Percentiles rank a stretch among this genome's conserved stretches.
Evolutionary conservation across 1,140 invertebrate genomes (phyloP).

Genomic region (Cephus cinctus): DNA sequence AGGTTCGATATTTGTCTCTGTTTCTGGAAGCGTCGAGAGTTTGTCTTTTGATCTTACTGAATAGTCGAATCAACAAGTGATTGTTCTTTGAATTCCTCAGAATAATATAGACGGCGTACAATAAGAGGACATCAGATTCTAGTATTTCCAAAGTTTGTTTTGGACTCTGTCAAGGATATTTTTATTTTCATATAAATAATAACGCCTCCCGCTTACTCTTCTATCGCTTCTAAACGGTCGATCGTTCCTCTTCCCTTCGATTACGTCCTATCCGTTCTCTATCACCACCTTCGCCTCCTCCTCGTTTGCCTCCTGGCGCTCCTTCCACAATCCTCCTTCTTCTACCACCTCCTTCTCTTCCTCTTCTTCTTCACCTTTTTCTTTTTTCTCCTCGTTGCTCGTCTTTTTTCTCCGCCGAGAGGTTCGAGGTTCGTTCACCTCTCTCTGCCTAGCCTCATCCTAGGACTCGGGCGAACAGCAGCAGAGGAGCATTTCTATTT

Average conservation of each 20-base stretch:
- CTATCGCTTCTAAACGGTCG: slow-evolving; percentile 37
- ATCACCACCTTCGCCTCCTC: slow-evolving; percentile 7
- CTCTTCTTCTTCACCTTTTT: slow-evolving; percentile 13
- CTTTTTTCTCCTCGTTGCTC: slow-evolving; percentile 10
- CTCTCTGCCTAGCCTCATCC: slow-evolving; percentile 12
- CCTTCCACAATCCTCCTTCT: neutral
- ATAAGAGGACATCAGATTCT: too few species aligned
- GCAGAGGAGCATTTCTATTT: neutral
- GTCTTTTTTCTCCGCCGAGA: slow-evolving; percentile 1
- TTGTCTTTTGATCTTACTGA: too few species aligned
- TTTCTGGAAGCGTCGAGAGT: too few species aligned
- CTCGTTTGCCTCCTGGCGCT: slow-evolving; percentile 2
- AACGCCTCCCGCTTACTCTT: too few species aligned
- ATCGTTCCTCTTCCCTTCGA: too few species aligned
- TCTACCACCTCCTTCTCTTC: slow-evolving; percentile 6
- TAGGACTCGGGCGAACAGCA: slow-evolving; percentile 6
- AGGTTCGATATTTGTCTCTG: slow-evolving; percentile 8
- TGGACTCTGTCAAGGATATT: too few species aligned
- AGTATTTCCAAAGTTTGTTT: too few species aligned
- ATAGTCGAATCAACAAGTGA: too few species aligned
- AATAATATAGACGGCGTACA: too few species aligned
- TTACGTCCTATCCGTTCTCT: neutral
- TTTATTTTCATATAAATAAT: too few species aligned
- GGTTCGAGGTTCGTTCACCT: slow-evolving; percentile 27
- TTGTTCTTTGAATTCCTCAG: too few species aligned